Evolutionary conservation across 2,113 vertebrate species (phyloP).

Genomic region (Phrynosoma platyrhinos): DNA sequence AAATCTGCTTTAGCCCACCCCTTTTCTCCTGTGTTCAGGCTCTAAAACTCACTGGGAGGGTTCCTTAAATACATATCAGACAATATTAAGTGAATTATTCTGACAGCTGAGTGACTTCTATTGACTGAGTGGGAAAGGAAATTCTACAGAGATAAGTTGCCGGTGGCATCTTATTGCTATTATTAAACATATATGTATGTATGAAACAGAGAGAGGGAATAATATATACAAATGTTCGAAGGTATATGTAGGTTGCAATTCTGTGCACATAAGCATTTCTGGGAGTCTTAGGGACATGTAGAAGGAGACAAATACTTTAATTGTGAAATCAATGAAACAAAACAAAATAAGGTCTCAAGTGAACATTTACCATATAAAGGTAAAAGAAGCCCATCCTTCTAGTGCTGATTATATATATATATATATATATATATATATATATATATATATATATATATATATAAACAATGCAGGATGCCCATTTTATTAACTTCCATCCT

Average conservation of each 20-base stretch:
- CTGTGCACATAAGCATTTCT: neutral
- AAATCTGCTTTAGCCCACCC: rapidly evolving
- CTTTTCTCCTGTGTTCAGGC: neutral
- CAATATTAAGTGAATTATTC: conserved; percentile 38
- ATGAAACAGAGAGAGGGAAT: neutral
- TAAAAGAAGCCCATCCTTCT: neutral
- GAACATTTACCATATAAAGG: neutral
- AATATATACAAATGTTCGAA: neutral
- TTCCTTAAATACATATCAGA: conserved; percentile 31
- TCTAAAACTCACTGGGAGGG: neutral
- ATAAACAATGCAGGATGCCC: neutral
- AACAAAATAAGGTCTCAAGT: neutral
- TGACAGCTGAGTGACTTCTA: conserved; percentile 51
- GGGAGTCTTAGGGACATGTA: neutral
- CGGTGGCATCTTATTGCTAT: conserved; percentile 8
- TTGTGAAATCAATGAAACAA: neutral
- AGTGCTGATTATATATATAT: neutral
- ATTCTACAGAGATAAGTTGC: neutral
- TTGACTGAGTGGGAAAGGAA: conserved; percentile 19
- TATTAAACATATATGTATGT: neutral
- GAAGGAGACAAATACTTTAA: rapidly evolving
- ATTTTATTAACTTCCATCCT: neutral
- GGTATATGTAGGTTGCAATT: neutral
- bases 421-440: too few relatives aligned
- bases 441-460: too few relatives aligned